A percentile compares a stretch with the other conserved stretches of the same genome.
These are phyloP conservation scores for Noturus placidus DNA, from an alignment of 2,113 vertebrate species.

Conservation along the genomic window DNA sequence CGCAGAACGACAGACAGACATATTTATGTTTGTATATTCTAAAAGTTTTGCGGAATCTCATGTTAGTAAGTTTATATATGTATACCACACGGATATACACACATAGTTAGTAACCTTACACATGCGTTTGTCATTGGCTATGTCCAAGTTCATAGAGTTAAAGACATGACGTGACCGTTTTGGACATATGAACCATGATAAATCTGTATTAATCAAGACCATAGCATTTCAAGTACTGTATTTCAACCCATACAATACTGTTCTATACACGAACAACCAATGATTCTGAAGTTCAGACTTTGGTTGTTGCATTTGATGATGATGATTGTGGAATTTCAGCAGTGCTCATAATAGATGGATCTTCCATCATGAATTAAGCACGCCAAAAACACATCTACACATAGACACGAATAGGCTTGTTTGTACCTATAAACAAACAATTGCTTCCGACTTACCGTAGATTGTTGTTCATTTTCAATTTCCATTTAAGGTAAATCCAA, in stretches of 20 bases:
- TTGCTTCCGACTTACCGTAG: slow-evolving; percentile 23
- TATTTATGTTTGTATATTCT: slow-evolving; percentile 63
- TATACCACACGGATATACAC: slow-evolving; percentile 34
- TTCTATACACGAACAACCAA: slow-evolving; percentile 61
- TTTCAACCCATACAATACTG: slow-evolving; percentile 56
- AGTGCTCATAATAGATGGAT: slow-evolving; percentile 43
- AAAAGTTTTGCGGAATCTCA: slow-evolving; percentile 12
- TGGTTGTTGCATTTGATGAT: slow-evolving; percentile 59
- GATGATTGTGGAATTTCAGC: slow-evolving; percentile 45
- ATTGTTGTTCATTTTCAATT: slow-evolving; percentile 16
- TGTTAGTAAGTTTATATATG: slow-evolving; percentile 4
- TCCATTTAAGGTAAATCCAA: slow-evolving; percentile 32
- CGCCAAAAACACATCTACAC: slow-evolving; percentile 39
- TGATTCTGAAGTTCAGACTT: slow-evolving; percentile 67
- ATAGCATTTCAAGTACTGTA: slow-evolving; percentile 63
- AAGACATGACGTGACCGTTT: slow-evolving; percentile 57
- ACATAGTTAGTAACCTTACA: slow-evolving; percentile 31
- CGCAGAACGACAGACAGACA: slow-evolving; percentile 56
- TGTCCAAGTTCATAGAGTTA: slow-evolving; percentile 50
- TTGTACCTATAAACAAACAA: slow-evolving; percentile 2
- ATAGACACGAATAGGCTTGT: slow-evolving; percentile 43
- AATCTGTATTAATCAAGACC: slow-evolving; percentile 65
- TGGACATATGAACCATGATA: slow-evolving; percentile 62
- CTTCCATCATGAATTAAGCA: slow-evolving; percentile 36
- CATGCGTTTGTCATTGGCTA: slow-evolving; percentile 54